These are phyloP conservation scores for Aulostomus chinensis DNA, from an alignment of 2,797 vertebrate species.

Conservation along the genomic window DNA sequence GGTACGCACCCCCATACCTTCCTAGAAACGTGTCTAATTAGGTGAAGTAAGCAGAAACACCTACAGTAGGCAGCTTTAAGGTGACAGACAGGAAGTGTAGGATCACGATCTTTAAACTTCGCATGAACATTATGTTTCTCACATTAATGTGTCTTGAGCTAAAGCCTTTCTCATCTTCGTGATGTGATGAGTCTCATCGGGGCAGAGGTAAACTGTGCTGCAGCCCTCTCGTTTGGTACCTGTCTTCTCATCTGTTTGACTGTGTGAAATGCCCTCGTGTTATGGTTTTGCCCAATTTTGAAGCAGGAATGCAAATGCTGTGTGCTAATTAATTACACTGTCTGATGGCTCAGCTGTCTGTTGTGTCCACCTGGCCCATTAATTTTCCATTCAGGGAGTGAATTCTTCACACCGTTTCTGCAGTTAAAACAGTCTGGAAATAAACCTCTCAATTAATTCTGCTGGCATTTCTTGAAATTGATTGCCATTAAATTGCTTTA, in stretches of 20 bases:
- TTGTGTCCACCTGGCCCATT: constrained; percentile 63
- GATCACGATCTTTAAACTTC: not conserved
- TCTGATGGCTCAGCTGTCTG: constrained; percentile 42
- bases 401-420: constrained; percentile 42
- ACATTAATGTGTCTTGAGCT: too few relatives aligned
- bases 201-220: constrained; percentile 8
- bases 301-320: constrained; percentile 40
- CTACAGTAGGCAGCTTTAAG: not conserved
- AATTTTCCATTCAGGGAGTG: constrained; percentile 51
- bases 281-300: constrained; percentile 17
- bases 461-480: constrained; percentile 40
- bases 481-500: constrained; percentile 42
- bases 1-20: not conserved
- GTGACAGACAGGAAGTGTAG: not conserved
- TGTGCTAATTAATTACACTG: constrained; percentile 53
- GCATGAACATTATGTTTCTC: constrained; percentile 3
- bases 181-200: constrained; percentile 27
- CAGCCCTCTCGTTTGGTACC: constrained; percentile 11
- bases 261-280: constrained; percentile 19
- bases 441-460: constrained; percentile 45
- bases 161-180: constrained; percentile 14
- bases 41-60: not conserved
- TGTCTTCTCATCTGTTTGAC: constrained; percentile 15
- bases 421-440: constrained; percentile 44
- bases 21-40: not conserved